phyloP scores from a whole-genome alignment of 92 coral and sea anemone genomes.

The Parazoanthus swiftii region DNA sequence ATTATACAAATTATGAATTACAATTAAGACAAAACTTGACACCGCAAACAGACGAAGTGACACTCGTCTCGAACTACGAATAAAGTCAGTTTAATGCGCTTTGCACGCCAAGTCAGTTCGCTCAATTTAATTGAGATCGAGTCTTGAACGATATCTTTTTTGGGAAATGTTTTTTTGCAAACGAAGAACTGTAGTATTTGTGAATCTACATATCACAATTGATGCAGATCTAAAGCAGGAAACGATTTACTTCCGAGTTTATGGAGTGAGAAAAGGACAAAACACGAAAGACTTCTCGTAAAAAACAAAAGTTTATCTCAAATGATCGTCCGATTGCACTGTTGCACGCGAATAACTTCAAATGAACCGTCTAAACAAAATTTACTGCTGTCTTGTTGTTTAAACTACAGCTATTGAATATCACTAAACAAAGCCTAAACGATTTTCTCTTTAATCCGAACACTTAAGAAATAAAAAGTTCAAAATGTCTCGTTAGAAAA shows the following conservation, averaged over 20 bases:
- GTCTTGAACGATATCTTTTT: background rate
- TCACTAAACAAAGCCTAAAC: slow-evolving; percentile 24
- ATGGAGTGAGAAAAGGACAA: background rate
- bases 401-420: background rate
- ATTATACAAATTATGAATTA: background rate
- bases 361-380: background rate
- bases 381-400: background rate
- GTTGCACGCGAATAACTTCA: background rate
- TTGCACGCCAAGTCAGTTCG: background rate
- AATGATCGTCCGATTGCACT: background rate
- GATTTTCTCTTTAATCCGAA: slow-evolving; percentile 6
- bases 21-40: background rate
- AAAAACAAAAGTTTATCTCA: background rate
- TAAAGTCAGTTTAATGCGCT: background rate
- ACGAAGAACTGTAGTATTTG: background rate
- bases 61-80: background rate
- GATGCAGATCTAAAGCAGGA: slow-evolving; percentile 20
- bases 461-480: slow-evolving; percentile 5
- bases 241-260: slow-evolving; percentile 11
- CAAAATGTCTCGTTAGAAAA: background rate
- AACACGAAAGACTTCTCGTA: background rate
- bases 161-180: no score
- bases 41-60: background rate
- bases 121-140: background rate
- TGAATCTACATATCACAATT: background rate